Evolutionary conservation across 1,140 invertebrate genomes (phyloP).

Genomic region (Proctacanthus coquilletti): DNA sequence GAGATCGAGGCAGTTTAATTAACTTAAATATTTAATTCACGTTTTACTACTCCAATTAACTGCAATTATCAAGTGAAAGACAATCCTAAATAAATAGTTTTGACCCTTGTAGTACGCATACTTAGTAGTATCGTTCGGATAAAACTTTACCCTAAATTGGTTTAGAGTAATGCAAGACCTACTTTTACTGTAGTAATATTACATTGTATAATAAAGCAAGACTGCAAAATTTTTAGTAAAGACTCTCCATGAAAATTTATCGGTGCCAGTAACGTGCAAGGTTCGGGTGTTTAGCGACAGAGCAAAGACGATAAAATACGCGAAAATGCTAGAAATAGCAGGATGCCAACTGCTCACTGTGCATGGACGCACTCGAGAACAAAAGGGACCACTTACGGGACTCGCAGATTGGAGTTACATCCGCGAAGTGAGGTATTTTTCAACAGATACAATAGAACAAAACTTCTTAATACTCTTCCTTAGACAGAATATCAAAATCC

Average conservation of each 20-base stretch:
- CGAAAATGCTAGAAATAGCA: slow-evolving; percentile 83
- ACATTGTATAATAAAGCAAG: too few relatives aligned
- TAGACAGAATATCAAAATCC: slow-evolving; percentile 73
- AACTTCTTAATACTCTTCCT: slow-evolving; percentile 20
- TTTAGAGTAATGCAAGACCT: too few relatives aligned
- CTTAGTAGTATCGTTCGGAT: too few relatives aligned
- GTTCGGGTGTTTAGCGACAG: slow-evolving; percentile 80
- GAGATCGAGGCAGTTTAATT: too few relatives aligned
- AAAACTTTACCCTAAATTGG: too few relatives aligned
- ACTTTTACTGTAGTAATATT: too few relatives aligned
- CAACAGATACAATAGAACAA: slow-evolving; percentile 1
- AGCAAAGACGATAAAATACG: slow-evolving; percentile 81
- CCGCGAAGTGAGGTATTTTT: slow-evolving; percentile 71
- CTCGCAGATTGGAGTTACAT: slow-evolving; percentile 91
- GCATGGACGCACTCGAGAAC: slow-evolving; percentile 89
- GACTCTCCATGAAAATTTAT: slow-evolving; percentile 47
- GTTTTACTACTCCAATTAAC: too few relatives aligned
- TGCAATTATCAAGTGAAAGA: too few relatives aligned
- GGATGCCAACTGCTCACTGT: slow-evolving; percentile 88
- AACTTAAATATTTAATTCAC: too few relatives aligned
- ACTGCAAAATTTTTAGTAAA: slow-evolving; percentile 53
- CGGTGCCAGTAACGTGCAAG: slow-evolving; percentile 89
- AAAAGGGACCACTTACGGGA: slow-evolving; percentile 89
- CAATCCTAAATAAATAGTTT: too few relatives aligned
- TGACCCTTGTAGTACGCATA: too few relatives aligned